A percentile compares a stretch with the other conserved stretches of the same genome.
phyloP scores from a whole-genome alignment of 1,140 invertebrate genomes.

The Babylonia areolata region DNA sequence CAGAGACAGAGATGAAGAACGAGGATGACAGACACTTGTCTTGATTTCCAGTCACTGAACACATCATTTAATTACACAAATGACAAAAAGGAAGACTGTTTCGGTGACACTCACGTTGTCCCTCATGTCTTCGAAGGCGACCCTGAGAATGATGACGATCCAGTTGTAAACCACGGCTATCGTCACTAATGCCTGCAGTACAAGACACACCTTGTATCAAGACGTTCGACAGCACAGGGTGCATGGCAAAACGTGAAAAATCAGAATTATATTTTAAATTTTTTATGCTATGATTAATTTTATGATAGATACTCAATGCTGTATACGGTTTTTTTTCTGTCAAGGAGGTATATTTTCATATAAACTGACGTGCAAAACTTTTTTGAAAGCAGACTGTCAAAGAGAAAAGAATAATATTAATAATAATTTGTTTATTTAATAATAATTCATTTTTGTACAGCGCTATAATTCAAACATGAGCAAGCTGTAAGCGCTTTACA shows the following conservation, averaged over 20 bases:
- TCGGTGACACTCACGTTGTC: conserved; percentile 48
- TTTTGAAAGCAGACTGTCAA: no score
- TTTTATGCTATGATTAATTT: neutral
- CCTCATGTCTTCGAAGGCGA: conserved; percentile 52
- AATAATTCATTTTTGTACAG: no score
- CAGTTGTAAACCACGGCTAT: conserved; percentile 54
- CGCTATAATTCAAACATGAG: no score
- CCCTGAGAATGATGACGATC: conserved; percentile 45
- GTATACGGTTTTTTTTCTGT: no score
- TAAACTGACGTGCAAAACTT: no score
- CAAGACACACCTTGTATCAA: neutral
- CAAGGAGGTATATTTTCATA: neutral
- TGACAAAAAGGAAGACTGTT: neutral
- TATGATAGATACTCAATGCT: no score
- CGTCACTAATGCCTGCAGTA: conserved; percentile 46
- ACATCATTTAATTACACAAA: neutral
- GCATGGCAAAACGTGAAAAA: neutral
- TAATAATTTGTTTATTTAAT: no score
- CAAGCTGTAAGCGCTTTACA: no score
- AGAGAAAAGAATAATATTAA: no score
- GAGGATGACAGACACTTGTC: no score
- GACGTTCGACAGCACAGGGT: neutral
- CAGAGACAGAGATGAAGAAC: no score
- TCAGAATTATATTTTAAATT: neutral
- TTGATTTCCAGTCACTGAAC: no score